Percentiles rank a stretch among this genome's conserved stretches.
phyloP scores from a whole-genome alignment of 2,888 invertebrate genomes.

The Sipha maydis region DNA sequence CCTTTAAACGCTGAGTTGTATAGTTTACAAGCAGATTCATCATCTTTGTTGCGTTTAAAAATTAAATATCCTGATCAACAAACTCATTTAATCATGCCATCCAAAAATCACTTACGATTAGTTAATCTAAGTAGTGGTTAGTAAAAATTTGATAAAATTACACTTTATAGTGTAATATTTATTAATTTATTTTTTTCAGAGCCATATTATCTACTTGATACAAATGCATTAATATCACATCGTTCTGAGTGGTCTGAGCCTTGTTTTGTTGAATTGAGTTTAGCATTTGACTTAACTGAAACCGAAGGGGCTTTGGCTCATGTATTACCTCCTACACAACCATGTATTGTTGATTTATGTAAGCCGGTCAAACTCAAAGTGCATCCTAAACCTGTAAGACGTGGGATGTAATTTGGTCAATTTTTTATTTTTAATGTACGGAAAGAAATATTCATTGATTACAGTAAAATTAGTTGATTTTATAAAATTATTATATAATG shows the following conservation, averaged over 20 bases:
- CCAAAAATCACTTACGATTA: slow-evolving; percentile 79
- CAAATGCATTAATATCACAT: slow-evolving; percentile 89
- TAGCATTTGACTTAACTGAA: slow-evolving; percentile 81
- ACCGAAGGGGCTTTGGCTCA: slow-evolving; percentile 69
- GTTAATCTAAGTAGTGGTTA: slow-evolving; percentile 67
- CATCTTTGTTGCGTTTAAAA: slow-evolving; percentile 81
- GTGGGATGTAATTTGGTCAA: slow-evolving; percentile 74
- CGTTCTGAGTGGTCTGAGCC: slow-evolving; percentile 89
- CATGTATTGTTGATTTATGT: slow-evolving; percentile 81
- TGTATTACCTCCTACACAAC: slow-evolving; percentile 70
- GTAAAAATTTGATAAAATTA: neutral
- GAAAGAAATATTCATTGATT: neutral
- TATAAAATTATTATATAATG: slow-evolving; percentile 6
- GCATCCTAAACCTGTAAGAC: slow-evolving; percentile 87
- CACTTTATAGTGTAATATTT: neutral
- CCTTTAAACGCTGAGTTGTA: slow-evolving; percentile 87
- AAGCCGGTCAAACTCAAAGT: slow-evolving; percentile 87
- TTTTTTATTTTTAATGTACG: neutral
- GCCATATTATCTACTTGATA: slow-evolving; percentile 75
- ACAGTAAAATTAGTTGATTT: neutral
- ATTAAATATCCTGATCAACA: slow-evolving; percentile 93
- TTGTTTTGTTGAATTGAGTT: slow-evolving; percentile 85
- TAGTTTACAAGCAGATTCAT: slow-evolving; percentile 75
- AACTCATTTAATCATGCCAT: slow-evolving; percentile 84
- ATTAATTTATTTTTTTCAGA: slow-evolving; percentile 4